These are phyloP conservation scores for Lates japonicus DNA, from an alignment of 2,797 vertebrate species.

Conservation along the genomic window DNA sequence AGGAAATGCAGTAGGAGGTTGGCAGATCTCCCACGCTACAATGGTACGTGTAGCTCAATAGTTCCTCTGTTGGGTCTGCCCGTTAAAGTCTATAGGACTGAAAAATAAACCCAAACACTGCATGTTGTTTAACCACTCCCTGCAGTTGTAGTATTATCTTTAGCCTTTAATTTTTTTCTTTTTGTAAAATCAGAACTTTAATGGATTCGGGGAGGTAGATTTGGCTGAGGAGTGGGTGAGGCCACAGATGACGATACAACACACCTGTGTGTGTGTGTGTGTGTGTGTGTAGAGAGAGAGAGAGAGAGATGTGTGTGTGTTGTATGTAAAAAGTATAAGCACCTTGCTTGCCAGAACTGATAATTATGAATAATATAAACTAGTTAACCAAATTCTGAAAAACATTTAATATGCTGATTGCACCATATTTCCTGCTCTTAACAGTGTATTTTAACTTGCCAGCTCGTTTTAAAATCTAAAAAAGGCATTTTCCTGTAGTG, in stretches of 20 bases:
- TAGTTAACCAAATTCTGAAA: neutral
- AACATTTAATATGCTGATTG: neutral
- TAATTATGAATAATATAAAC: slow-evolving; percentile 4
- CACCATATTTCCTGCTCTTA: rapidly evolving
- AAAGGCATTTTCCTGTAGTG: neutral
- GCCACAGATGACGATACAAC: slow-evolving; percentile 45
- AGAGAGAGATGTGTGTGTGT: neutral
- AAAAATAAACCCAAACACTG: slow-evolving; percentile 59
- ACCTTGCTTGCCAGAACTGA: slow-evolving; percentile 31
- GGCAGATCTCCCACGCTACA: slow-evolving; percentile 88
- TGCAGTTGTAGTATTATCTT: slow-evolving; percentile 17
- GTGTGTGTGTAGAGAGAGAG: slow-evolving; percentile 1
- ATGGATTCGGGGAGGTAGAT: slow-evolving; percentile 17
- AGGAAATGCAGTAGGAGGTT: slow-evolving; percentile 89
- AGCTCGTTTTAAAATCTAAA: neutral
- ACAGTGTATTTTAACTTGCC: neutral
- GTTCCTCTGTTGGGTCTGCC: slow-evolving; percentile 74
- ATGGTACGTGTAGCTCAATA: slow-evolving; percentile 90
- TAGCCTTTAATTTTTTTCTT: slow-evolving; percentile 14
- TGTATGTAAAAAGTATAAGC: slow-evolving; percentile 1
- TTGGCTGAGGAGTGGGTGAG: slow-evolving; percentile 33
- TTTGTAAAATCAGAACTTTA: slow-evolving; percentile 39
- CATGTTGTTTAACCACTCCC: slow-evolving; percentile 25
- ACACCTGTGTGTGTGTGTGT: slow-evolving; percentile 48
- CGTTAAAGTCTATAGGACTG: slow-evolving; percentile 69